Evolutionary conservation across 2,113 vertebrate species (phyloP), one percentile per base, ranked within the genome.

Genomic region (Puffinus mauretanicus): DNA sequence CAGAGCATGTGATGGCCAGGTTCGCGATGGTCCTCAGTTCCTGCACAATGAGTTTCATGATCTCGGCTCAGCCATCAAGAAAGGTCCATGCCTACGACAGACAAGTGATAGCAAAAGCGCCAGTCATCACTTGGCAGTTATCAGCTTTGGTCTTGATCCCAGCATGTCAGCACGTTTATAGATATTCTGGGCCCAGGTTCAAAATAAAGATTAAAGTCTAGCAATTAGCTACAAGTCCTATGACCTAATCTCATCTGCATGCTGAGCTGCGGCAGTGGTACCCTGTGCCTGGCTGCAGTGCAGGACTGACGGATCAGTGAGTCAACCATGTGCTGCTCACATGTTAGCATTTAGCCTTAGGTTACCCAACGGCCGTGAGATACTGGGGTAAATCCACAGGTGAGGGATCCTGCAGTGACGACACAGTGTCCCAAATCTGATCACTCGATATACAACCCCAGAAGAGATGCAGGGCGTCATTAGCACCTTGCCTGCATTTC

Each of bases 301-400:
- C 36, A n/a, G 66, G 13, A 6, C 36, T 36, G 40, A 10, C 2
- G 2, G 55, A 58, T 47, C 47, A 65, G 27, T 3, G 8, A 21
- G 44, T 20, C 75, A 80, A 17, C 57, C 1, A 0, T 3, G 5
- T 5, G 15, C 52, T 62, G 55, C 27, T 77, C 62, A 20, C 18
- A 11, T 15, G 5, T 18, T 44, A 7, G 4, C 0, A 0, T 46
- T 76, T 55, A 46, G 13, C 80, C 19, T 77, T 25, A 29, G 12
- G 32, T 55, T 44, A 60, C 24, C 24, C n/a, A 38, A 13, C 0
- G 0, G 26, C 32, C 44, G 27, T 24, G 18, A 49, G 42, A 55
- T 3, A 12, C 42, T 16, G 22, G 29, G 67, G 40, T 7, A 85
- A 54, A 88, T 6, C 16, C 54, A 65, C 19, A 24, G n/a, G 7